These are phyloP conservation scores for Bombus difficillimus DNA, from an alignment of 1,140 invertebrate genomes.

Conservation along the genomic window DNA sequence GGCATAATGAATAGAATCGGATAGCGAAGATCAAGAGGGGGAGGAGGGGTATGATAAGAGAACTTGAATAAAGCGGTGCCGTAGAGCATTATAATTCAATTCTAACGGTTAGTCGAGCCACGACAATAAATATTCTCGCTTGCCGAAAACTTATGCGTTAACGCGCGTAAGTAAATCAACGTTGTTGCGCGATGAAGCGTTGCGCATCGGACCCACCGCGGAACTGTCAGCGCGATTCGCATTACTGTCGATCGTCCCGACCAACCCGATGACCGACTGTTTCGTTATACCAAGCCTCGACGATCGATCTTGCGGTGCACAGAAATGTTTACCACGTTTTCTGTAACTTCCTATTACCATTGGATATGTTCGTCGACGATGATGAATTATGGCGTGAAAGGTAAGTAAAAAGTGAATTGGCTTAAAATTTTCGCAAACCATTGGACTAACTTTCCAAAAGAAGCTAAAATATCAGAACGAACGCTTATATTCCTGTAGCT, in stretches of 20 bases:
- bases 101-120: constrained; percentile 41
- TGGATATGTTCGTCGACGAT: background rate
- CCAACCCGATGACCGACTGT: background rate
- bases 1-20: background rate
- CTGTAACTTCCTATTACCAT: background rate
- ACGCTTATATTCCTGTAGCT: too few relatives aligned
- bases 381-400: background rate
- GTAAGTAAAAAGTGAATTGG: background rate
- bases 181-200: constrained; percentile 66
- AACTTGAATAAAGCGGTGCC: constrained; percentile 18
- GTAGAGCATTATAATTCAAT: constrained; percentile 62
- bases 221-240: background rate
- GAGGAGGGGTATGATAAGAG: background rate
- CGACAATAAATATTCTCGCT: constrained; percentile 63
- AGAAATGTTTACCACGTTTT: background rate
- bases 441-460: too few relatives aligned
- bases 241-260: background rate
- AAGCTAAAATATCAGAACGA: background rate
- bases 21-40: background rate
- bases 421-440: background rate
- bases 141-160: constrained; percentile 70
- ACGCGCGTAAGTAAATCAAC: constrained; percentile 73
- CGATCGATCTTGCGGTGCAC: background rate
- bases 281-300: constrained; percentile 6
- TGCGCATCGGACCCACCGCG: constrained; percentile 28